Base-by-base conservation (phyloP, 2,797 vertebrate genomes). In the Tragopan temminckii region DNA sequence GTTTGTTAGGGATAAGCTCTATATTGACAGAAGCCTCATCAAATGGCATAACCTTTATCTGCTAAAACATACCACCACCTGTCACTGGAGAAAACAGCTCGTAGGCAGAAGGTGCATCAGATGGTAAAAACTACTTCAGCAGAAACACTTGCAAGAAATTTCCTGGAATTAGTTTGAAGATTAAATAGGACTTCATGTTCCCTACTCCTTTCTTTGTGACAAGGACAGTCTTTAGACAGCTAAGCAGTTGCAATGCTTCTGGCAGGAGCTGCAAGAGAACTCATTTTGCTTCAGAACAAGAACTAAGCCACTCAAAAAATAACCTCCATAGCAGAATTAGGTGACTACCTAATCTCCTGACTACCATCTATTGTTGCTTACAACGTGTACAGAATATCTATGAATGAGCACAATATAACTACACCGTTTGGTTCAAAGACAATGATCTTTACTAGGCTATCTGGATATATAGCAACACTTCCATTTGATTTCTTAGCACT, bases 61-160 rank as follows among this genome's bases (percentile, higher is more conserved):
- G 76, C 88, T 64, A 31, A 18, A 96, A 94, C 25, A 82, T 24
- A 79, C 40, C 52, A 83, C 61, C 72, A 63, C 91, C 82, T 85
- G n/a, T 23, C 33, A 31, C 50, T 35, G 35, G 2, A 33, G 33
- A 46, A 89, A 94, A 66, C 9, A 88, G 46, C 82, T 80, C 48
- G 20, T 7, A 61, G 59, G 23, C 31, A 89, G 20, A 63, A 91
- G 61, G 33, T 68, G 23, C 70, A 76, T 33, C 38, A 77, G 63
- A 69, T 17, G 31, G 17, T 38, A 62, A 77, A 70, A 35, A 4
- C 23, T 45, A 21, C n/a, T 57, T 42, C 50, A 77, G 7, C 5
- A 80, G 53, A 83, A 58, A 31, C 29, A 35, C 48, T 58, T 21
- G 19, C 59, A 67, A 80, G n/a, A 72, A 84, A 88, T 68, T 80